phyloP scores from a whole-genome alignment of 2,113 vertebrate genomes.

The Platichthys stellatus region DNA sequence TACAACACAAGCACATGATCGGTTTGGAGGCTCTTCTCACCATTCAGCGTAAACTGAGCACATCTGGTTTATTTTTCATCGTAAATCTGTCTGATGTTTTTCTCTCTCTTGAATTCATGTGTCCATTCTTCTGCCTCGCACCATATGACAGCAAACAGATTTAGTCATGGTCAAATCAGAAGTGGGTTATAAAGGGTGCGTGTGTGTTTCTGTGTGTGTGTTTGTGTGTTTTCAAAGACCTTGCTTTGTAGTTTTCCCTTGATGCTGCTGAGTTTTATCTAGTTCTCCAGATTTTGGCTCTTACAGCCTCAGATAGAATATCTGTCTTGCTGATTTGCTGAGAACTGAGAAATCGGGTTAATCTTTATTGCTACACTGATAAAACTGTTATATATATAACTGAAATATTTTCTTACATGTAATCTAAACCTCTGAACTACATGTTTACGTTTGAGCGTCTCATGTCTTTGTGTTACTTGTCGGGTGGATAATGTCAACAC shows the following conservation, averaged over 20 bases:
- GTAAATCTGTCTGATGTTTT: neutral
- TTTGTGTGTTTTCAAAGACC: neutral
- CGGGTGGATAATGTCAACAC: slow-evolving; percentile 42
- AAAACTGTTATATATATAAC: neutral
- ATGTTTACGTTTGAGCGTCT: neutral
- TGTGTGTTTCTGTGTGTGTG: neutral
- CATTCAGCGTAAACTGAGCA: neutral
- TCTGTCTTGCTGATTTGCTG: neutral
- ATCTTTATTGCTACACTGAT: neutral
- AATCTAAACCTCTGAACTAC: neutral
- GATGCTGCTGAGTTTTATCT: neutral
- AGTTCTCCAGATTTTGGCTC: neutral
- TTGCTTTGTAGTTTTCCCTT: neutral
- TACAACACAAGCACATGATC: neutral
- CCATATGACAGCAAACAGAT: slow-evolving; percentile 21
- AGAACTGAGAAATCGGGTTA: neutral
- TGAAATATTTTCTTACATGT: neutral
- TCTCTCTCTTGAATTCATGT: neutral
- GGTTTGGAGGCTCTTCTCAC: neutral
- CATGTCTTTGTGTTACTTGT: neutral
- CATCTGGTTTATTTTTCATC: neutral
- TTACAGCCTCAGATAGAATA: neutral
- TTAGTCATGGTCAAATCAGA: slow-evolving; percentile 7
- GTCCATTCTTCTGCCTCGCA: slow-evolving; percentile 12
- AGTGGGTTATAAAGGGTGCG: neutral